Percentiles rank a stretch among this genome's conserved stretches.
These are phyloP conservation scores for Chloroclystis v-ata DNA, from an alignment of 2,888 invertebrate genomes.

Conservation along the genomic window DNA sequence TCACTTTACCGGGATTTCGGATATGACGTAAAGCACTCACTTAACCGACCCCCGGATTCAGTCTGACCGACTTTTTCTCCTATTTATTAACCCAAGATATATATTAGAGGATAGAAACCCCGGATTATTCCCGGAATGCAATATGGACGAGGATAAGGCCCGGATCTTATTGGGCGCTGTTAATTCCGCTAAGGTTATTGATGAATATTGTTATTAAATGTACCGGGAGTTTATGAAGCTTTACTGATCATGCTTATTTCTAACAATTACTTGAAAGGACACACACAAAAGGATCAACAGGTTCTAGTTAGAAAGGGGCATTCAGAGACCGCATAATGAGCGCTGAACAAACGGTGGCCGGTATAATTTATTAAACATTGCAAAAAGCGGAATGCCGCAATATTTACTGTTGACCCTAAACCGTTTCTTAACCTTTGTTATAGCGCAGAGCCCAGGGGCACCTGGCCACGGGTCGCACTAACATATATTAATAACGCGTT, in stretches of 20 bases:
- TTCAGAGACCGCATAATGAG: constrained; percentile 46
- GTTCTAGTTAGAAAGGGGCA: constrained; percentile 32
- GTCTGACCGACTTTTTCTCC: constrained; percentile 71
- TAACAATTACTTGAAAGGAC: constrained; percentile 21
- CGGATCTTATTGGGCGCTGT: constrained; percentile 46
- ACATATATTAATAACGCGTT: constrained; percentile 77
- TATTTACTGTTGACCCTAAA: constrained; percentile 70
- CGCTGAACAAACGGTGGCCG: constrained; percentile 51
- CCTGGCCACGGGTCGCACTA: constrained; percentile 69
- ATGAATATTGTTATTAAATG: constrained; percentile 34
- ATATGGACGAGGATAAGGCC: constrained; percentile 40
- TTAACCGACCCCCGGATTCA: constrained; percentile 51
- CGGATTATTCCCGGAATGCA: constrained; percentile 60
- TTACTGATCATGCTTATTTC: constrained; percentile 1
- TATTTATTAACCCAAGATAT: constrained; percentile 72
- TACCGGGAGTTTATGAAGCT: constrained; percentile 27
- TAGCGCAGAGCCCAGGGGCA: constrained; percentile 67
- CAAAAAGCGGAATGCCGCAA: constrained; percentile 65
- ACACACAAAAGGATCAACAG: constrained; percentile 37
- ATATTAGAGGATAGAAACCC: constrained; percentile 56
- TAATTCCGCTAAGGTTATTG: constrained; percentile 40
- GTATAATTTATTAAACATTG: constrained; percentile 59
- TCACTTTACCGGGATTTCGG: constrained; percentile 77
- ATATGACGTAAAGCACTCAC: constrained; percentile 78
- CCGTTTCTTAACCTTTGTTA: constrained; percentile 72